Conservation (phyloP, 35 echinoderm and acorn worm genomes). For the Nesometra sesokonis region DNA sequence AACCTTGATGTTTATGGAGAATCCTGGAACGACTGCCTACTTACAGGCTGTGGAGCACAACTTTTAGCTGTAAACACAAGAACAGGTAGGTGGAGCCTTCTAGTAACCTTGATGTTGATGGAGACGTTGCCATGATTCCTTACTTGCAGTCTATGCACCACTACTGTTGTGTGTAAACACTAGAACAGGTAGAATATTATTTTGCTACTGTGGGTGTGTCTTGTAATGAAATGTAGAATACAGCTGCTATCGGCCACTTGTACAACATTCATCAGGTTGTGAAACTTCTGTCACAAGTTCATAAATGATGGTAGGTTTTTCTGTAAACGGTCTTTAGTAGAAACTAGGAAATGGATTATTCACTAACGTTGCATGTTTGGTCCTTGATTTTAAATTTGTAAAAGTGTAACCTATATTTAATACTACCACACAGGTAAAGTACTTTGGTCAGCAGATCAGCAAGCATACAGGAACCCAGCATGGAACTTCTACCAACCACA, state of each 20-base stretch:
- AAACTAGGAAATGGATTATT: too few relatives aligned
- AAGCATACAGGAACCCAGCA: not conserved
- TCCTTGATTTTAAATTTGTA: too few relatives aligned
- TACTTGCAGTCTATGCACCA: conserved; percentile 18
- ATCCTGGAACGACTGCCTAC: not conserved
- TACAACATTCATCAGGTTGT: too few relatives aligned
- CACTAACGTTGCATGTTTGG: too few relatives aligned
- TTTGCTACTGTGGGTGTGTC: too few relatives aligned
- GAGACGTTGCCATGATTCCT: not conserved
- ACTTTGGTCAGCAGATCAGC: conserved; percentile 34
- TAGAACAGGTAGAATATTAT: conserved; percentile 44
- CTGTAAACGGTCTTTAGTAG: too few relatives aligned
- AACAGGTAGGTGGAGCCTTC: conserved; percentile 18
- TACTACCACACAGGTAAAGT: conserved; percentile 6
- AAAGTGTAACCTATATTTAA: not conserved
- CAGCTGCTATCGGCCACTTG: too few relatives aligned
- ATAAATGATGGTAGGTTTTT: too few relatives aligned
- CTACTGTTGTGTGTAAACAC: conserved; percentile 22
- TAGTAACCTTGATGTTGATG: too few relatives aligned
- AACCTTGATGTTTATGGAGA: too few relatives aligned
- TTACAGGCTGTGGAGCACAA: conserved; percentile 15
- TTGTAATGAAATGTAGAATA: too few relatives aligned
- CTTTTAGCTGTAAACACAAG: conserved; percentile 36
- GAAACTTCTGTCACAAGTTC: too few relatives aligned
- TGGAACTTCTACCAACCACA: conserved; percentile 58